Percentiles rank a stretch among this genome's conserved stretches.
Evolutionary conservation across 2,888 invertebrate species (phyloP).

Genomic region (Sphaerophoria rueppellii): DNA sequence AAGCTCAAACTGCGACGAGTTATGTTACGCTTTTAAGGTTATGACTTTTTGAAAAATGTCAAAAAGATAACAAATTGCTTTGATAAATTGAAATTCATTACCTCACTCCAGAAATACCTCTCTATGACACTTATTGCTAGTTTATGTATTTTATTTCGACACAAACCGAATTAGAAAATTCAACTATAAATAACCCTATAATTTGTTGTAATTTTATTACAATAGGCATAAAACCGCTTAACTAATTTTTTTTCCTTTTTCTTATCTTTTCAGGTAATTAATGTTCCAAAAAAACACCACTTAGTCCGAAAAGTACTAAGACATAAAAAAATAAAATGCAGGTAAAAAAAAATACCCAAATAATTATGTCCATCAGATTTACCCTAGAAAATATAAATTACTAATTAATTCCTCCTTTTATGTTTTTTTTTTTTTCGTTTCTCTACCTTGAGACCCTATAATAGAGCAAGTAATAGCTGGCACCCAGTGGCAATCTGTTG

Average conservation of each 20-base stretch:
- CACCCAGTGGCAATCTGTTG: constrained; percentile 11
- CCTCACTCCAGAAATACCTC: constrained; percentile 22
- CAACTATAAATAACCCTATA: constrained; percentile 38
- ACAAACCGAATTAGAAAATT: not conserved
- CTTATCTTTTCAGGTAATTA: constrained; percentile 71
- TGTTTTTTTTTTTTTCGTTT: not conserved
- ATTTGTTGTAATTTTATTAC: constrained; percentile 56
- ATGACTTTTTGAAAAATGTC: not conserved
- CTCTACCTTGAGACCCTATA: constrained; percentile 4
- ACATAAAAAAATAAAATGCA: constrained; percentile 24
- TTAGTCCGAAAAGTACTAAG: constrained; percentile 23
- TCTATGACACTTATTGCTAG: constrained; percentile 34
- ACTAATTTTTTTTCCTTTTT: constrained; percentile 18
- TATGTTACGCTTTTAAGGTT: no score
- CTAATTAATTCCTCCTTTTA: constrained; percentile 53
- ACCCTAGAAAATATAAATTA: constrained; percentile 53
- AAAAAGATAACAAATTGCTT: constrained; percentile 15
- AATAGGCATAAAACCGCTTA: constrained; percentile 31
- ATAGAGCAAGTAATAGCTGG: not conserved
- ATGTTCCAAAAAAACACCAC: constrained; percentile 45
- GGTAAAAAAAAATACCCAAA: constrained; percentile 45
- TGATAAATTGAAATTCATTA: not conserved
- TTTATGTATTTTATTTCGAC: constrained; percentile 18
- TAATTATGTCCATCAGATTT: constrained; percentile 40
- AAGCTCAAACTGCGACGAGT: no score